Percentiles rank a stretch among this genome's conserved stretches.
Conservation (phyloP, 2,113 vertebrate species). For the Albula goreensis region DNA sequence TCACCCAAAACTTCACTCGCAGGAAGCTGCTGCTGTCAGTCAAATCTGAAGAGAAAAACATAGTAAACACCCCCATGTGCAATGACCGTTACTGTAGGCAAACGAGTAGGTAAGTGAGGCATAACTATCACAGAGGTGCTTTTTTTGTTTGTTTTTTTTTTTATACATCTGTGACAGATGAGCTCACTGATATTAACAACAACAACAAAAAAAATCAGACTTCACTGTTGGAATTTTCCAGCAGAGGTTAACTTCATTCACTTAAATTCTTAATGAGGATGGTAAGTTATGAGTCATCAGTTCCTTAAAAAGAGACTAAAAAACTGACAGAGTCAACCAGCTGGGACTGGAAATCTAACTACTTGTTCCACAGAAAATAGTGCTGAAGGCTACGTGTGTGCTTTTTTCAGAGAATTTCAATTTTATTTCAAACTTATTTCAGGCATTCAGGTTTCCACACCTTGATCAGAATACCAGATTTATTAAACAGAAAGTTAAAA, state of each 20-base stretch:
- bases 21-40: slow-evolving; percentile 92
- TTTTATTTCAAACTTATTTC: too few species aligned
- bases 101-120: neutral
- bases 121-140: neutral
- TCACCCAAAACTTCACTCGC: slow-evolving; percentile 94
- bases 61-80: neutral
- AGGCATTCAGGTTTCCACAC: too few species aligned
- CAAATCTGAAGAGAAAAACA: slow-evolving; percentile 71
- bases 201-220: neutral
- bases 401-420: neutral
- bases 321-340: neutral
- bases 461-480: neutral
- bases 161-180: too few species aligned
- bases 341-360: too few species aligned
- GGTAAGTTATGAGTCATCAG: neutral
- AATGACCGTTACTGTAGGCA: neutral
- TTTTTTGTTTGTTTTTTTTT: neutral
- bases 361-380: too few species aligned
- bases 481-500: neutral
- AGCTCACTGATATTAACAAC: too few species aligned
- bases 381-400: neutral
- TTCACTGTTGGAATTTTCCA: neutral
- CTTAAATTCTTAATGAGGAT: neutral
- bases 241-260: neutral
- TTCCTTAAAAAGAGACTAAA: neutral